Base-by-base conservation (phyloP, 2,113 vertebrate species). In the Leucosticte australis region DNA sequence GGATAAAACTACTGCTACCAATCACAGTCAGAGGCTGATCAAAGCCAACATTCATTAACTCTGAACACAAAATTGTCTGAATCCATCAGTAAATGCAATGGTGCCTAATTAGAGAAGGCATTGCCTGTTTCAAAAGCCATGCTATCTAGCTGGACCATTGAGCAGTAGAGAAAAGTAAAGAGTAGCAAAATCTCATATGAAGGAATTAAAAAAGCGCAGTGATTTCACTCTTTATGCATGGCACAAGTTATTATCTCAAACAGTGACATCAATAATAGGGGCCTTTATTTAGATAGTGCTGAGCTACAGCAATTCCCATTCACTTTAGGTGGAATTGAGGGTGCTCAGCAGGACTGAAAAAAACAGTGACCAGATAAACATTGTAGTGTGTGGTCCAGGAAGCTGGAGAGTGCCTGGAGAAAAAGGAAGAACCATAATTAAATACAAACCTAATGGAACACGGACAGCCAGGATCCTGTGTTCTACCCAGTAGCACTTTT, bases 1-100 rank as follows among this genome's bases (percentile, higher is more conserved):
- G 88, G 87, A 67, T 88, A 88, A 90, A 94, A 74, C 93, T 74
- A 94, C 68, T 0, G 11, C 88, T 90, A 93, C 93, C 94, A 95
- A 95, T 96, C 94, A 95, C 79, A 85, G 88, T 95, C 90, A 86
- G 63, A 90, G 83, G 79, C 85, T 95, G 90, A 96, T 96, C 95
- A 97, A 96, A 97, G 95, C 90, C 90, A 96, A 88, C 93, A 93
- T 95, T 95, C 94, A 97, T 96, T 97, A 96, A 96, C 95, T 96
- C 92, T 94, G 94, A 96, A 90, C 92, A 93, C 90, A 93, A 96
- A 97, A 96, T 96, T 90, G 90, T 94, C 90, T 94, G 90, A 95
- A 96, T 96, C 88, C 94, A 97, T 95, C 95, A 96, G 95, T 77
- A 85, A 94, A 85, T 93, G 94, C 92, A 88, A 91, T 93, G 87